Base-by-base conservation (phyloP, 1,140 invertebrate species). In the Acromyrmex heyeri region DNA sequence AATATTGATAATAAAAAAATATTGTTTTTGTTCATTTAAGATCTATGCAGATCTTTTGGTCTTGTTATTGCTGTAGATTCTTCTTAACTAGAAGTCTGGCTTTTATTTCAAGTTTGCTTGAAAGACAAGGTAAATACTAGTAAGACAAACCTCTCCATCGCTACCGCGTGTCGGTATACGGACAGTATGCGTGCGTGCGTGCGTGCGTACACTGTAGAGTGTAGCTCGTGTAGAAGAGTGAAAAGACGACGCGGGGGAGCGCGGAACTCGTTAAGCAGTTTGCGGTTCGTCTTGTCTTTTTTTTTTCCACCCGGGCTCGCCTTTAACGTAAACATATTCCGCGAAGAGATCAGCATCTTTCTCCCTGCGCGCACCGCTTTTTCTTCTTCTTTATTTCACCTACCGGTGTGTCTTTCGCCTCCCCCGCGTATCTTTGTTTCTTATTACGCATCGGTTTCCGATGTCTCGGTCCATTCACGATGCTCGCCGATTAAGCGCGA, bases 311-410 rank as follows among this genome's bases (percentile, higher is more conserved):
- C 64, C 69, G 61, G 86, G 83, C 86, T 83, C 76, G 82, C 85
- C 87, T 91, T 92, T 92, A 92, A 91, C 92, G 92, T 92, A 92
- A 93, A 93, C 91, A 93, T 92, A 91, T 92, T 93, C 91, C 91
- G 83, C 92, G 88, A 93, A 93, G 53, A 90, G 88, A 91, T 88
- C 87, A 78, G 85, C 85, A 82, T 92, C 87, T 76, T 73, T 59
- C 85, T 90, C 73, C 69, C 65, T 67, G 62, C 38, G 67, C 16
- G 53, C 34, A 16, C 24, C 76, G 65, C 85, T 83, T 86, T 86
- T 79, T 91, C 85, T 77, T 77, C 85, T 87, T 87, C 83, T 90
- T 77, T 75, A 83, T 85, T 65, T 62, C 83, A 61, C 76, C 86
- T 18, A 57, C 79, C 78, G 24, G 59, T 85, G 59, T 85, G 44